Evolutionary conservation across 2,113 vertebrate genomes (phyloP).

Genomic region (Lates calcarifer): DNA sequence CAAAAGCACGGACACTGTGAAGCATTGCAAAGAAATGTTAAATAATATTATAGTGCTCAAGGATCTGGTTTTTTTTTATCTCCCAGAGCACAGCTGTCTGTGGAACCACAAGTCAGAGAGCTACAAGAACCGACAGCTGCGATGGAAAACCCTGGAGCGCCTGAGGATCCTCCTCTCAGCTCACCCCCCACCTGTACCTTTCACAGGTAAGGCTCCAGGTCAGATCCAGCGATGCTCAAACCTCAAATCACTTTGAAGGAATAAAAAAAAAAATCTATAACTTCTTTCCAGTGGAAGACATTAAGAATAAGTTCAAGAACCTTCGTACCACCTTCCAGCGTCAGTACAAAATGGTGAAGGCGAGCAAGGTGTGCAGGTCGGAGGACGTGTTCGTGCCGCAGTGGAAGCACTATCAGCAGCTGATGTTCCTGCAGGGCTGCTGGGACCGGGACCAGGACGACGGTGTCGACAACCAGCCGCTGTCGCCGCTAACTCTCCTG

Average conservation of each 20-base stretch:
- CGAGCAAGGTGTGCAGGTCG: constrained; percentile 21
- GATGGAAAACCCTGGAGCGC: constrained; percentile 70
- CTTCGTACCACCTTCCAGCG: constrained; percentile 76
- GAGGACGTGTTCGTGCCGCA: constrained; percentile 59
- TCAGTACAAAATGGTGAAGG: constrained; percentile 69
- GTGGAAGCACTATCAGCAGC: constrained; percentile 77
- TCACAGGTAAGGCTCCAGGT: constrained; percentile 52
- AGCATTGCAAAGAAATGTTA: too few relatives aligned
- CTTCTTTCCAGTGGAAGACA: constrained; percentile 66
- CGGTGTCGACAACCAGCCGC: background rate
- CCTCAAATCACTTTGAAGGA: background rate
- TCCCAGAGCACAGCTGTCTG: constrained; percentile 70
- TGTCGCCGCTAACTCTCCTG: background rate
- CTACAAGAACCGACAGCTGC: constrained; percentile 75
- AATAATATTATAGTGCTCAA: background rate
- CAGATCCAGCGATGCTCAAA: background rate
- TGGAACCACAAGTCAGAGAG: constrained; percentile 73
- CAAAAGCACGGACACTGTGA: background rate
- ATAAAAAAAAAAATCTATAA: background rate
- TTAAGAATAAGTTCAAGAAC: constrained; percentile 77
- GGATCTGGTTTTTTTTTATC: background rate
- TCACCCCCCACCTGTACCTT: constrained; percentile 54
- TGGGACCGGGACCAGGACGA: constrained; percentile 58
- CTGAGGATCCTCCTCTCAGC: constrained; percentile 66
- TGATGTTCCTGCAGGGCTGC: constrained; percentile 73